A percentile compares a stretch with the other conserved stretches of the same genome.
These are phyloP conservation scores for Odocoileus virginianus DNA, from an alignment of 2,113 vertebrate genomes.

Conservation along the genomic window DNA sequence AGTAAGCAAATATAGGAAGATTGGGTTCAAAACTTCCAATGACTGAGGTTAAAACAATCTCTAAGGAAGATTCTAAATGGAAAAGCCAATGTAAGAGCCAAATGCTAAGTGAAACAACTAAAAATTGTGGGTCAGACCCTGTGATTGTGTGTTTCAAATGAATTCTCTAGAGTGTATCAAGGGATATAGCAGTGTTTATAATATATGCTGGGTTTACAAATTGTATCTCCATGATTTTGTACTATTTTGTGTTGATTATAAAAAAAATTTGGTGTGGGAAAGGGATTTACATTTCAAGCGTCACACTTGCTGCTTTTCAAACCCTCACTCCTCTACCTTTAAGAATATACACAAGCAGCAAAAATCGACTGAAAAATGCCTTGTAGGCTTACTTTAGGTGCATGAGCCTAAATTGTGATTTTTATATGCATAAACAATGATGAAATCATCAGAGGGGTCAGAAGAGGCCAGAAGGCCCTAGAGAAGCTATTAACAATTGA, in stretches of 20 bases:
- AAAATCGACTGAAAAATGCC: not conserved
- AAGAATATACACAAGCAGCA: not conserved
- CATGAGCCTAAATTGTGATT: slow-evolving; percentile 13
- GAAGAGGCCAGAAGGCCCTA: not conserved
- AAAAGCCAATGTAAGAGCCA: not conserved
- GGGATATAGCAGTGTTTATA: not conserved
- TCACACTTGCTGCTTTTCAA: not conserved
- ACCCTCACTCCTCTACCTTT: not conserved
- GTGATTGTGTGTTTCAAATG: not conserved
- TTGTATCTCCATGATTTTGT: not conserved
- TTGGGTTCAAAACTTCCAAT: not conserved
- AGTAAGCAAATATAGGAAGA: not conserved
- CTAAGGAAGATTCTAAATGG: not conserved
- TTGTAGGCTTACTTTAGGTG: not conserved
- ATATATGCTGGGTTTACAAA: not conserved
- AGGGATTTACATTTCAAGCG: not conserved
- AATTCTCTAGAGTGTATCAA: not conserved
- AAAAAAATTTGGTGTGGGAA: not conserved
- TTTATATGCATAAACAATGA: slow-evolving; percentile 11
- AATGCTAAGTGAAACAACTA: not conserved
- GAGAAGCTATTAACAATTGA: slow-evolving; percentile 17
- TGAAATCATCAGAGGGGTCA: slow-evolving; percentile 24
- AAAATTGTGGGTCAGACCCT: not conserved
- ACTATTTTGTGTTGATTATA: not conserved
- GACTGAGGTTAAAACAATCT: not conserved